These are phyloP conservation scores for Catostylus mosaicus DNA, from an alignment of 30 jellyfish, hydroid and myxozoan genomes.

Conservation along the genomic window DNA sequence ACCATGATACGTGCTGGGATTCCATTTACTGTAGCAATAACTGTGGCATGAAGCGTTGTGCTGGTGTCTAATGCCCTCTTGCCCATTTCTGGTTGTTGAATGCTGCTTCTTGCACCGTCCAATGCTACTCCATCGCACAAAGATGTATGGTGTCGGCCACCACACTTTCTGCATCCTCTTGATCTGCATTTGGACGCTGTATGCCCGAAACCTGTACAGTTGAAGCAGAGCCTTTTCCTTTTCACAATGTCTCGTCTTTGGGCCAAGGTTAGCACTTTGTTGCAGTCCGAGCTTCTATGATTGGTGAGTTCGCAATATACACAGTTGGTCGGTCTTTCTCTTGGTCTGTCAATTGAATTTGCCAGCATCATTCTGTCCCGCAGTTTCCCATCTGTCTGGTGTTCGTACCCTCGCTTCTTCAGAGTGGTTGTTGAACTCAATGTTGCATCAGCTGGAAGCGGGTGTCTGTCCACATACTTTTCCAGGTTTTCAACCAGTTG, in stretches of 20 bases:
- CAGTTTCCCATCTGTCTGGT: conserved; percentile 48
- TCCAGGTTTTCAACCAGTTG: conserved; percentile 64
- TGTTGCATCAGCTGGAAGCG: conserved; percentile 48
- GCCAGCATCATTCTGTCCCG: conserved; percentile 72
- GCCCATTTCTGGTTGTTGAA: conserved; percentile 27
- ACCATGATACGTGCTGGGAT: conserved; percentile 55
- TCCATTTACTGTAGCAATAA: conserved; percentile 33
- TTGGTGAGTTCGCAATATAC: too few species aligned
- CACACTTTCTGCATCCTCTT: neutral
- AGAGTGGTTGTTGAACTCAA: conserved; percentile 11
- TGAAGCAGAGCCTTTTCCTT: too few species aligned
- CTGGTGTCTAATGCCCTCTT: conserved; percentile 15
- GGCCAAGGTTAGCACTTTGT: too few species aligned
- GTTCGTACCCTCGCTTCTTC: conserved; percentile 39
- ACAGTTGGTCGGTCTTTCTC: too few species aligned
- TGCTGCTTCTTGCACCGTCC: conserved; percentile 21
- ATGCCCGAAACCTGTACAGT: too few species aligned
- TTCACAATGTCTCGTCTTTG: too few species aligned
- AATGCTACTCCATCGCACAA: conserved; percentile 46
- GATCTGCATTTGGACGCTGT: too few species aligned
- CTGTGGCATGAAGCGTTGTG: conserved; percentile 50
- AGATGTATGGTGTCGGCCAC: conserved; percentile 67
- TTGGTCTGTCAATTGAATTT: conserved; percentile 37
- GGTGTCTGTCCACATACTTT: conserved; percentile 73
- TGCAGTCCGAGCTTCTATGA: conserved; percentile 59